phyloP scores from a whole-genome alignment of 2,797 vertebrate species.

The Peromyscus attwateri region DNA sequence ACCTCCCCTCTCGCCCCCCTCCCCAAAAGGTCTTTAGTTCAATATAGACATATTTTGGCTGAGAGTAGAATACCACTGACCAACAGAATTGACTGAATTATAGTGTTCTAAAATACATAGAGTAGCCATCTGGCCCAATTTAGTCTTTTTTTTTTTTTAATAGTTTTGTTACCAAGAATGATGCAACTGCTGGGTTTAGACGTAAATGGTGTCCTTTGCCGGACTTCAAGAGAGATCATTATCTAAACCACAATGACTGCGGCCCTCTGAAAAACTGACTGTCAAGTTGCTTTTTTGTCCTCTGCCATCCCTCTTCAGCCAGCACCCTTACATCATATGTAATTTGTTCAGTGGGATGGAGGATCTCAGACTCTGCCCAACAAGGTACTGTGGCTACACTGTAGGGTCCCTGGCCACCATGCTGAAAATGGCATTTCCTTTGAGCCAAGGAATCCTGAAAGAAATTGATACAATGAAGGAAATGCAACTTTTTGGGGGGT shows the following conservation, averaged over 20 bases:
- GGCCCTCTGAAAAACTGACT: not conserved
- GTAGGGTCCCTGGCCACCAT: not conserved
- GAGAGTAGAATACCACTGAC: slow-evolving; percentile 47
- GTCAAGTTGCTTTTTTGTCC: not conserved
- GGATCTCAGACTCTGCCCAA: not conserved
- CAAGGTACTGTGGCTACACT: no score
- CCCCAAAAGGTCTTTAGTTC: not conserved
- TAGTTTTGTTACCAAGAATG: slow-evolving; percentile 50
- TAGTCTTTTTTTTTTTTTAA: slow-evolving; percentile 60
- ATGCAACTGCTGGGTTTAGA: slow-evolving; percentile 36
- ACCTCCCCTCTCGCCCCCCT: not conserved
- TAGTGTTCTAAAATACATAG: slow-evolving; percentile 37
- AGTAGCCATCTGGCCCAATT: slow-evolving; percentile 8
- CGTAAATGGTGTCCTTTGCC: slow-evolving; percentile 30
- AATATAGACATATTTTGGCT: slow-evolving; percentile 36
- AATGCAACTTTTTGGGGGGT: not conserved
- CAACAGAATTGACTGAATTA: slow-evolving; percentile 55
- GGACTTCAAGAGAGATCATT: slow-evolving; percentile 19
- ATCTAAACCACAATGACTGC: slow-evolving; percentile 14
- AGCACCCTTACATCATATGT: not conserved
- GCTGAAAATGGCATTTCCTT: not conserved
- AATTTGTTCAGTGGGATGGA: not conserved
- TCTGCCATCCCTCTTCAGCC: not conserved
- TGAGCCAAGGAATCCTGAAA: not conserved
- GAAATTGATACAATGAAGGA: not conserved